phyloP scores from a whole-genome alignment of 2,113 vertebrate species.

The Notarius quadriscutis region DNA sequence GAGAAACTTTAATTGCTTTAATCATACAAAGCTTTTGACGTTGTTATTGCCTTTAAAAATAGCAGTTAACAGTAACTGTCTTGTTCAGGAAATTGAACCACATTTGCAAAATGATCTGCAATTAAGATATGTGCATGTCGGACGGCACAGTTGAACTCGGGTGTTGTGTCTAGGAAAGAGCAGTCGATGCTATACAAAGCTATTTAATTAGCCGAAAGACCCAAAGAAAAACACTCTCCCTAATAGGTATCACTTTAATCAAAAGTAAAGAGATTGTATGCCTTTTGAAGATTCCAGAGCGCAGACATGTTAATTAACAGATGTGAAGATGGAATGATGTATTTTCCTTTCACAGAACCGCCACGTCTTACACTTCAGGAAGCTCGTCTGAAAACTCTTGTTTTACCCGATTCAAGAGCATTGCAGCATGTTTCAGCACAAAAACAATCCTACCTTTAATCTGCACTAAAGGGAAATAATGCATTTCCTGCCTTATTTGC shows the following conservation, averaged over 20 bases:
- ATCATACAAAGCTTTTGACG: slow-evolving; percentile 90
- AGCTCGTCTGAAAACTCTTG: slow-evolving; percentile 67
- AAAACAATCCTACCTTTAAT: slow-evolving; percentile 78
- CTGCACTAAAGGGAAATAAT: slow-evolving; percentile 97
- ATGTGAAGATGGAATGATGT: slow-evolving; percentile 70
- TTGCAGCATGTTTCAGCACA: slow-evolving; percentile 73
- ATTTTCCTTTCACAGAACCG: slow-evolving; percentile 71
- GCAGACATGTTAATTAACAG: slow-evolving; percentile 78
- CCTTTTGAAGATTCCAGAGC: slow-evolving; percentile 71
- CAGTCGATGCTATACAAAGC: slow-evolving; percentile 73
- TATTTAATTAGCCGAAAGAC: slow-evolving; percentile 79
- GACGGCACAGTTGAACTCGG: slow-evolving; percentile 60
- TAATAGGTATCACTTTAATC: slow-evolving; percentile 80
- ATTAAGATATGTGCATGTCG: slow-evolving; percentile 79
- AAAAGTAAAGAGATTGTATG: slow-evolving; percentile 73
- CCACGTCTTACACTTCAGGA: slow-evolving; percentile 71
- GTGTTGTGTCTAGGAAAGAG: slow-evolving; percentile 75
- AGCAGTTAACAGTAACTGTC: slow-evolving; percentile 88
- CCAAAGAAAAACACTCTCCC: slow-evolving; percentile 74
- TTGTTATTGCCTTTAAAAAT: slow-evolving; percentile 86
- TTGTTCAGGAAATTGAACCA: slow-evolving; percentile 82
- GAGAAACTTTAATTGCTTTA: slow-evolving; percentile 98
- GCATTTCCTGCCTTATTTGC: slow-evolving; percentile 96
- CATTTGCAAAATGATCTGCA: slow-evolving; percentile 78
- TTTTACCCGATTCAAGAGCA: slow-evolving; percentile 76